Conservation (phyloP, 2,113 vertebrate species). For the Spea bombifrons region DNA sequence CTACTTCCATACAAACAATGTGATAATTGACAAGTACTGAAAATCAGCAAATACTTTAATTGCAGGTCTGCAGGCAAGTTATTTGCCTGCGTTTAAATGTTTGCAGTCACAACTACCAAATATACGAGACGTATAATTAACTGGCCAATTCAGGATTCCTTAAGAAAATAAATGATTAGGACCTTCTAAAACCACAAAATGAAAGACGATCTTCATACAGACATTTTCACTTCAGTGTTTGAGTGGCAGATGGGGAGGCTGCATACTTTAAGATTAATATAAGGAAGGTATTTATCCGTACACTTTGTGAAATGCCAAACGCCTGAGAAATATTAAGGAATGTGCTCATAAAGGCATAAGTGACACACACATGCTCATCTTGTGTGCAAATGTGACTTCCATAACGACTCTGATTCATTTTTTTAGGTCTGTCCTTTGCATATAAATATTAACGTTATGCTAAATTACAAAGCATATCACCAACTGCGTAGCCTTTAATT, state of each 20-base stretch:
- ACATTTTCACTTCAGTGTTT: slow-evolving; percentile 22
- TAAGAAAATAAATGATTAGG: too few species aligned
- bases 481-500: background rate
- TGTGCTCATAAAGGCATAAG: slow-evolving; percentile 27
- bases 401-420: slow-evolving; percentile 17
- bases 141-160: too few species aligned
- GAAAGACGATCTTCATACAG: slow-evolving; percentile 38
- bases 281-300: slow-evolving; percentile 37
- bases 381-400: slow-evolving; percentile 44
- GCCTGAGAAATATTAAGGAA: slow-evolving; percentile 18
- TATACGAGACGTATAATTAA: too few species aligned
- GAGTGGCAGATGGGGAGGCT: slow-evolving; percentile 18
- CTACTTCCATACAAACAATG: too few species aligned
- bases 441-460: slow-evolving; percentile 19
- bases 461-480: slow-evolving; percentile 18
- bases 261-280: slow-evolving; percentile 30
- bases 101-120: too few species aligned
- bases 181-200: background rate
- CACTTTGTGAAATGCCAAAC: slow-evolving; percentile 39
- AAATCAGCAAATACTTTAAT: too few species aligned
- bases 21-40: too few species aligned
- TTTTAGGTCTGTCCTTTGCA: slow-evolving; percentile 33
- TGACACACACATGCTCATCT: background rate
- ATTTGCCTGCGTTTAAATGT: too few species aligned
- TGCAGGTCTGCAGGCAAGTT: too few species aligned